Evolutionary conservation across 2,797 vertebrate species (phyloP), one percentile per base, ranked within the genome.

Genomic region (Xenentodon cancila): DNA sequence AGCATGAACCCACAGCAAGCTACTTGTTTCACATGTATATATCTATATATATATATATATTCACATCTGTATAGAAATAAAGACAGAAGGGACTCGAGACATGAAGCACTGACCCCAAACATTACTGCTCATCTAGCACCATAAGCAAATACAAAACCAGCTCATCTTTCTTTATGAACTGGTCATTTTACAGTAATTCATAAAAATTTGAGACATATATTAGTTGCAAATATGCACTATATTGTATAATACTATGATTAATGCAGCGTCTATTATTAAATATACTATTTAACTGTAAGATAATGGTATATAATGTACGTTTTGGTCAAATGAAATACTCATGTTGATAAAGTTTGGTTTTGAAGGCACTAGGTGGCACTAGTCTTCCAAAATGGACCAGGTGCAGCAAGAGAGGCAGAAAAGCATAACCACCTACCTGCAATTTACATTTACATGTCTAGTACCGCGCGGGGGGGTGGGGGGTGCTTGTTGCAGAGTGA

Each of bases 351-450:
- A 66, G 46, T 49, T 61, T 27, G 20, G 8, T 5, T 6, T 57
- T 32, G 1, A 3, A 1, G 53, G 85, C 92, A 92, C 90, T 88
- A 71, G 92, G 82, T 91, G 92, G 86, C 92, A 91, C 79, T 92
- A 75, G 79, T 84, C 80, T 88, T 82, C 87, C 62, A 84, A 84
- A 70, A 51, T 85, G 70, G 46, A 82, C 27, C 47, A 22, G 58
- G 53, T 21, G 50, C 59, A 64, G 65, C 59, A 75, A 32, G 53
- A 79, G 77, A 65, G 66, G 64, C 58, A 73, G 68, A 61, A 64
- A 81, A 81, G 80, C 85, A 77, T 71, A 86, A 86, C 89, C 91
- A 79, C 90, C 88, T 88, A 88, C 88, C 72, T 80, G 70, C 56
- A 80, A 81, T 86, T 86, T 84, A 71, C 81, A 88, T 91, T 81